phyloP scores from a whole-genome alignment of 2,797 vertebrate genomes.

The Enteromius fasciolatus region DNA sequence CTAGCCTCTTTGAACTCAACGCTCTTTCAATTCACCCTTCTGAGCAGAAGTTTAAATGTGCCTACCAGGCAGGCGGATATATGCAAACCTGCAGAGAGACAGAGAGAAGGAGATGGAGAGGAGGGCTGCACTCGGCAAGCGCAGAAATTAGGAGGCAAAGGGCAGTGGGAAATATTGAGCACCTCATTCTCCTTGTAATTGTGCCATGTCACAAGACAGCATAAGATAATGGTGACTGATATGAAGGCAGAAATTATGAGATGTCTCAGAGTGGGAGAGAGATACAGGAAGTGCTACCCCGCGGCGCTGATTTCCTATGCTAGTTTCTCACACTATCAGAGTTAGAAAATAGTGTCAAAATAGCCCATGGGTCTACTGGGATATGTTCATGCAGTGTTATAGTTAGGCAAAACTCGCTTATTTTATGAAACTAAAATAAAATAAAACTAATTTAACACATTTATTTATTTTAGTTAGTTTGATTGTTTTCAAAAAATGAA shows the following conservation, averaged over 20 bases:
- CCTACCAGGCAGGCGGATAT: conserved; percentile 51
- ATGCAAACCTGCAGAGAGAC: conserved; percentile 52
- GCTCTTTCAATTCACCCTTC: conserved; percentile 51
- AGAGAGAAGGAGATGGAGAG: neutral
- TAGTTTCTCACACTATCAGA: conserved; percentile 40
- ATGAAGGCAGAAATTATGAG: conserved; percentile 48
- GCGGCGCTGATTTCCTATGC: conserved; percentile 38
- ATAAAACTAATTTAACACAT: neutral
- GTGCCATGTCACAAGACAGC: conserved; percentile 57
- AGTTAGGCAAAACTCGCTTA: neutral
- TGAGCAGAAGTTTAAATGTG: conserved; percentile 62
- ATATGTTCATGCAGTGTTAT: neutral
- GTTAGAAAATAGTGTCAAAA: conserved; percentile 33
- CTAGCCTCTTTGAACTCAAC: conserved; percentile 53
- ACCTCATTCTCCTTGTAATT: conserved; percentile 59
- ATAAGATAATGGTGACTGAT: conserved; percentile 57
- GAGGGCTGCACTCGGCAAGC: conserved; percentile 20
- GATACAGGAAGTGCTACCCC: conserved; percentile 70
- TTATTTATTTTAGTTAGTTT: neutral
- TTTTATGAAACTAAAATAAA: neutral
- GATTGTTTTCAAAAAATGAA: neutral
- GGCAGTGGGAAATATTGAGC: conserved; percentile 50
- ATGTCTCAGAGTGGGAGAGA: conserved; percentile 17
- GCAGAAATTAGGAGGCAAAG: conserved; percentile 58
- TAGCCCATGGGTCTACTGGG: conserved; percentile 29